These are phyloP conservation scores for Tethya wilhelma DNA, from an alignment of 37 sponge, comb jelly and placozoan genomes.

Conservation along the genomic window DNA sequence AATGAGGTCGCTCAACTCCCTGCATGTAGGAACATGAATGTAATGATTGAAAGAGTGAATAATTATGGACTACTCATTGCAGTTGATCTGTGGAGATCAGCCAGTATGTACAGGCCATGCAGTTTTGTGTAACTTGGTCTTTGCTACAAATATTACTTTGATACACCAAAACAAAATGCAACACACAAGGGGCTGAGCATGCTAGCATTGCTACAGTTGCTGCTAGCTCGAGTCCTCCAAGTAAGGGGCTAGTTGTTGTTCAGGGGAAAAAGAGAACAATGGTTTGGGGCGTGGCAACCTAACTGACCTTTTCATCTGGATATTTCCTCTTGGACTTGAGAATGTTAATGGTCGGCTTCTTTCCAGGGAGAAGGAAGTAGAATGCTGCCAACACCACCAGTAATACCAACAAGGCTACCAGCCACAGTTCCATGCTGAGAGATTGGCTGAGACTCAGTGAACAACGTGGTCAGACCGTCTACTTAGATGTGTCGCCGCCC, in stretches of 20 bases:
- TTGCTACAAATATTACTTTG: neutral
- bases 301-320: constrained; percentile 31
- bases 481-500: no score
- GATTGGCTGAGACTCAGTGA: no score
- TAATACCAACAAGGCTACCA: no score
- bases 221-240: no score
- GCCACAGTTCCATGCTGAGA: no score
- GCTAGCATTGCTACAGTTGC: no score
- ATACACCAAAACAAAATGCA: no score
- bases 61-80: neutral
- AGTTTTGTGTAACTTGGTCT: neutral
- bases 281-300: neutral
- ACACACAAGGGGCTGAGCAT: no score
- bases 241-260: no score
- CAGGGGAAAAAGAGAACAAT: no score
- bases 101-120: no score
- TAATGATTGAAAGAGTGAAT: neutral
- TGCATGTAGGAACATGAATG: neutral
- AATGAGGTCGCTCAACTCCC: constrained; percentile 17
- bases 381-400: constrained; percentile 2
- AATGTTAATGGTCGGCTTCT: constrained; percentile 18
- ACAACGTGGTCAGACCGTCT: no score
- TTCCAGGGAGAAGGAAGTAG: constrained; percentile 11
- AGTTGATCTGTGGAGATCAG: neutral
- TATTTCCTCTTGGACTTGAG: constrained; percentile 17